Conservation (phyloP, 2,888 invertebrate species). For the Ophion ventricosus region DNA sequence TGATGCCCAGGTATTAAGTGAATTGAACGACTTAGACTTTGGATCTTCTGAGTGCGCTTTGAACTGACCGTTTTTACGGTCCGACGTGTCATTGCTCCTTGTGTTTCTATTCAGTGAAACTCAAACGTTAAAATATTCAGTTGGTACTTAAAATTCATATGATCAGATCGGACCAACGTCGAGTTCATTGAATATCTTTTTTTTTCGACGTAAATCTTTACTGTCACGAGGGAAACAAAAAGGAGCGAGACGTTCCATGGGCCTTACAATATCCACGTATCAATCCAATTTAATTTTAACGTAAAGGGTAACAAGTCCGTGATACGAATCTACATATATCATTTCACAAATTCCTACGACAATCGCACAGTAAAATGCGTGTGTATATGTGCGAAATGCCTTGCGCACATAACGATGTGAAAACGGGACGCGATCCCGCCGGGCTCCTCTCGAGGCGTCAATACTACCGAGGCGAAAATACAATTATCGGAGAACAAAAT, state of each 20-base stretch:
- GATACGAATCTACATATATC: not conserved
- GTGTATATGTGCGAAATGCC: not conserved
- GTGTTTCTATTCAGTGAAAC: not conserved
- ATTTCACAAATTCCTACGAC: not conserved
- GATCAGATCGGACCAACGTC: not conserved
- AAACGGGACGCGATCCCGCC: not conserved
- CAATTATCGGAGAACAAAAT: constrained; percentile 78
- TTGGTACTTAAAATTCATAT: not conserved
- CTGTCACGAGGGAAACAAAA: not conserved
- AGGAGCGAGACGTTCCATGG: not conserved
- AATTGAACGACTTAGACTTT: constrained; percentile 71
- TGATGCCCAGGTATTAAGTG: constrained; percentile 75
- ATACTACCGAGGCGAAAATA: constrained; percentile 74
- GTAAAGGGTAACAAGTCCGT: not conserved
- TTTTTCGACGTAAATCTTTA: not conserved
- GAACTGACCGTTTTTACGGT: constrained; percentile 25
- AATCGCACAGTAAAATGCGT: not conserved
- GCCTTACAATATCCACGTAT: not conserved
- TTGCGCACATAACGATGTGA: not conserved
- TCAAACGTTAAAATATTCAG: not conserved
- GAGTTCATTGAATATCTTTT: not conserved
- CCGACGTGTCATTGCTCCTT: not conserved
- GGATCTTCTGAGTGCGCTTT: constrained; percentile 33
- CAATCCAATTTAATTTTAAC: not conserved
- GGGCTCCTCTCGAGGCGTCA: constrained; percentile 27